These are phyloP conservation scores for Ibidorhyncha struthersii DNA, from an alignment of 2,113 vertebrate genomes.

Conservation along the genomic window DNA sequence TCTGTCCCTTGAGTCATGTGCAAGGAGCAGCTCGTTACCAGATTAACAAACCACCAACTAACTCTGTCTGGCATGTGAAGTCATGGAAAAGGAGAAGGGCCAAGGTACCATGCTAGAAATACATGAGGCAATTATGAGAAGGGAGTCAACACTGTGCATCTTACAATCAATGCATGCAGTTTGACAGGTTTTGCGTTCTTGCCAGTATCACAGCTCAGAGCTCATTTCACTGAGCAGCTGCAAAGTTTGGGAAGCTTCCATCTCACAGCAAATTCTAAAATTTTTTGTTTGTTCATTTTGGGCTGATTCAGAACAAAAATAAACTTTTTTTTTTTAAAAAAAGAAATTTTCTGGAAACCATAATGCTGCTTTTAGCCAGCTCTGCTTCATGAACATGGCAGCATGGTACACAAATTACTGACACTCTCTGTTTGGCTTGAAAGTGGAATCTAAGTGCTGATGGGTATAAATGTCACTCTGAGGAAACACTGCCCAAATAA, in stretches of 20 bases:
- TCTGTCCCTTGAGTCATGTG: not conserved
- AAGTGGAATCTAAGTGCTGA: not conserved
- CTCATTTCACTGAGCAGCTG: slow-evolving; percentile 52
- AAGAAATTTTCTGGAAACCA: not conserved
- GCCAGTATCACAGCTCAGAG: slow-evolving; percentile 20
- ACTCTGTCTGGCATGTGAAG: not conserved
- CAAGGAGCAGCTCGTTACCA: not conserved
- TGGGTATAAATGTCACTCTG: slow-evolving; percentile 15
- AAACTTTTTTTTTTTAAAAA: not conserved
- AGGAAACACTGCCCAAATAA: not conserved
- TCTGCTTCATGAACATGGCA: not conserved
- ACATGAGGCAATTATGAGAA: not conserved
- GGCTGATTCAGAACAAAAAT: slow-evolving; percentile 16
- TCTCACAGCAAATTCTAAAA: slow-evolving; percentile 13
- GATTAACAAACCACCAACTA: not conserved
- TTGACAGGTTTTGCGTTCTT: slow-evolving; percentile 43
- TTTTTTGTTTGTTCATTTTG: slow-evolving; percentile 20
- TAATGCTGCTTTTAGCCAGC: not conserved
- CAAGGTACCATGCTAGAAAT: not conserved
- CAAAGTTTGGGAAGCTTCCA: slow-evolving; percentile 49
- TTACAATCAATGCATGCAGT: not conserved
- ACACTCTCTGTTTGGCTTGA: not conserved
- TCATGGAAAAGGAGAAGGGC: not conserved
- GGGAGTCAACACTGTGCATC: not conserved
- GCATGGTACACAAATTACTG: not conserved